Evolutionary conservation across 2,113 vertebrate species (phyloP).

Genomic region (Paramisgurnus dabryanus): DNA sequence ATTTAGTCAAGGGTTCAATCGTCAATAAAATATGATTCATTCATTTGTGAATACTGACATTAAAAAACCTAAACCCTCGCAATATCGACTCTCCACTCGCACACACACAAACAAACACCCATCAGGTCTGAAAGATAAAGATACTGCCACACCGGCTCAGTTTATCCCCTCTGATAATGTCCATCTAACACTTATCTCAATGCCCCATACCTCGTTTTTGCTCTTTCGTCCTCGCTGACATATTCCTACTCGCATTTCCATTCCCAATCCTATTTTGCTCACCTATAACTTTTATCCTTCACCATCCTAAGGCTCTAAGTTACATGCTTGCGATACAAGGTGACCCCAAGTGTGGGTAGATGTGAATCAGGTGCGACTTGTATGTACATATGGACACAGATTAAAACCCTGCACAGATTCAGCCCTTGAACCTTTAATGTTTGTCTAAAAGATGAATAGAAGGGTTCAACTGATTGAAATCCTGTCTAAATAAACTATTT

Average conservation of each 20-base stretch:
- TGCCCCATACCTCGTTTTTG: slow-evolving; percentile 26
- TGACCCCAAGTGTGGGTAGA: not conserved
- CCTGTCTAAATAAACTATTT: slow-evolving; percentile 6
- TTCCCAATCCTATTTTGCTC: not conserved
- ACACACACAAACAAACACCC: not conserved
- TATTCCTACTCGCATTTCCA: slow-evolving; percentile 12
- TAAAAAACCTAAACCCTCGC: slow-evolving; percentile 14
- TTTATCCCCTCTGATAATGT: slow-evolving; percentile 48
- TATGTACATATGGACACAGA: not conserved
- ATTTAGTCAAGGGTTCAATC: slow-evolving; percentile 14
- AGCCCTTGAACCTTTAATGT: too few species aligned
- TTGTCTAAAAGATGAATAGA: slow-evolving; percentile 3
- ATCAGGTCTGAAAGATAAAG: slow-evolving; percentile 46
- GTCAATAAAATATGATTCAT: slow-evolving; percentile 42
- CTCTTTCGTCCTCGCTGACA: slow-evolving; percentile 40
- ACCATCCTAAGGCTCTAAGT: slow-evolving; percentile 11
- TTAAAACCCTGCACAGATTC: not conserved
- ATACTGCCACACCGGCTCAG: slow-evolving; percentile 34
- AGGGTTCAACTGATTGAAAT: not conserved
- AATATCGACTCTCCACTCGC: slow-evolving; percentile 21
- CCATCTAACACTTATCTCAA: slow-evolving; percentile 42
- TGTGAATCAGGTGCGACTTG: too few species aligned
- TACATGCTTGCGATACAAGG: slow-evolving; percentile 23
- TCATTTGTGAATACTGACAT: slow-evolving; percentile 36
- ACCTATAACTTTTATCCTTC: not conserved